phyloP scores from a whole-genome alignment of 2,113 vertebrate species.

The Electrona antarctica region DNA sequence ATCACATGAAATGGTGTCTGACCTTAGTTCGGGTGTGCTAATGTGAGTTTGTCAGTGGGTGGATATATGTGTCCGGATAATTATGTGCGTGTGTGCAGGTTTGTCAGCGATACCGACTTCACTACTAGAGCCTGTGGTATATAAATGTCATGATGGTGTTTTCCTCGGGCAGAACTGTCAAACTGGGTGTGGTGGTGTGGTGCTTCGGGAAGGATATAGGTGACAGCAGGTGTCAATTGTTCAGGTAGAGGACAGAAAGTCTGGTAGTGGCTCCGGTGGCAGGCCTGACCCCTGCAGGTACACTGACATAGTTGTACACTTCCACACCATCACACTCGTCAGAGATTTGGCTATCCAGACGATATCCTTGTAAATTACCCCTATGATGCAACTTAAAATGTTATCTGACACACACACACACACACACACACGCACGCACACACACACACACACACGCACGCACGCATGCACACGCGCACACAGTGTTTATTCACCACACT shows the following conservation, averaged over 20 bases:
- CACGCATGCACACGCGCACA: too few species aligned
- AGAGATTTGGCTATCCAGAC: background rate
- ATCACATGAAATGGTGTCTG: background rate
- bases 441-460: too few species aligned
- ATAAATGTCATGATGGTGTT: conserved; percentile 21
- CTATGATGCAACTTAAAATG: background rate
- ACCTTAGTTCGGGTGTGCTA: conserved; percentile 4
- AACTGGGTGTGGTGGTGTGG: conserved; percentile 54
- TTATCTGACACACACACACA: too few species aligned
- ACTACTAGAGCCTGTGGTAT: background rate
- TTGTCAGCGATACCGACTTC: background rate
- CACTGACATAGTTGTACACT: conserved; percentile 26
- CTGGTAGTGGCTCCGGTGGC: conserved; percentile 17
- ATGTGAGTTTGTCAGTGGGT: background rate
- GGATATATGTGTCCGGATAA: background rate
- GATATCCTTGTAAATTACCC: background rate
- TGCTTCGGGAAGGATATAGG: conserved; percentile 24
- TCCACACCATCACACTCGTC: background rate
- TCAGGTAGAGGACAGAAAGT: conserved; percentile 3
- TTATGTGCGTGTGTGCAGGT: background rate
- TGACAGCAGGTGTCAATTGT: conserved; percentile 32
- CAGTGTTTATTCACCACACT: too few species aligned
- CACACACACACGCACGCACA: too few species aligned
- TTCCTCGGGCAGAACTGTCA: conserved; percentile 7
- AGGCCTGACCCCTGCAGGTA: conserved; percentile 55